Evolutionary conservation across 2,888 invertebrate genomes (phyloP), one percentile per base, ranked within the genome.

Genomic region (Ferrisia virgata): DNA sequence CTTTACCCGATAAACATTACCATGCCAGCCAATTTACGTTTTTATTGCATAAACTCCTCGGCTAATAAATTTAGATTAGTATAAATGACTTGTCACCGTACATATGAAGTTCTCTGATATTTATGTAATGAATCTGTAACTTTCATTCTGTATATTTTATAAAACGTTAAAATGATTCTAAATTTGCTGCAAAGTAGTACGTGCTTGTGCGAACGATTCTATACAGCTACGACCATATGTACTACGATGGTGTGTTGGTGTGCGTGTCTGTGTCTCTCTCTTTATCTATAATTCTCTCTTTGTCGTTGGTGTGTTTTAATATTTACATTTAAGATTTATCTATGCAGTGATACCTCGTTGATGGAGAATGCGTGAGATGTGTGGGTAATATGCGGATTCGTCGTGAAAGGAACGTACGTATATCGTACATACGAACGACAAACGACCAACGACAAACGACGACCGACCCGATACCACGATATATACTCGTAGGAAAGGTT

Each of bases 1-100:
- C 72, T 76, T 76, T 76, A 76, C 72, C 72, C 72, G 72, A 76
- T 76, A 76, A 76, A 76, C 72, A 76, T 76, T 76, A 76, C 72
- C 72, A 76, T 76, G 72, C 72, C 72, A 76, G 72, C 72, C 72
- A 76, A 76, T 76, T 76, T 76, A 76, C 36, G 72, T 76, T 76
- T 76, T 76, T 76, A 76, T 76, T 76, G 72, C 72, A 76, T 76
- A 76, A 76, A 76, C 72, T 76, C 72, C 36, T 76, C 72, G 28
- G 36, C 36, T 76, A 76, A 76, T 76, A 76, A 76, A 76, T 76
- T 76, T 76, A 76, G 72, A 76, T 76, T 76, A 76, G 72, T 76
- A 76, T 76, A 76, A 76, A 76, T 76, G 72, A 76, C 72, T 76
- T 76, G 72, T 76, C 72, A 76, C 72, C 72, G 72, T 76, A 36